Evolutionary conservation across 2,113 vertebrate species (phyloP), one percentile per base, ranked within the genome.

Genomic region (Brachypteracias leptosomus): DNA sequence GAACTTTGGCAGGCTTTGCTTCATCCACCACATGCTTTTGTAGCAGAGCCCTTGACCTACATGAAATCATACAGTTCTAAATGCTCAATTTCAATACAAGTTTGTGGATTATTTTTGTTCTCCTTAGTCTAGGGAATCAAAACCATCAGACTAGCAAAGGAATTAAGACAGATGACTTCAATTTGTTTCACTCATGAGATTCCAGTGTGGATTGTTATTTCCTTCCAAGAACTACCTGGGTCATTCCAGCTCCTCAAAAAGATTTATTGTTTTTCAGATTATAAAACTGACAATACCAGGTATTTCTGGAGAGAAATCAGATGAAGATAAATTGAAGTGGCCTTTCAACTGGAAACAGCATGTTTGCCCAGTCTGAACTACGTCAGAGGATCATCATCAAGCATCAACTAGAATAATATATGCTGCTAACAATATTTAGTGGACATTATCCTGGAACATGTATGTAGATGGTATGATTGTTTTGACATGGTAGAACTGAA

Each of bases 201-300:
- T 47, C 3, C n/a, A 73, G 1, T 24, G 13, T 76, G 31, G 9
- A 59, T 0, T 51, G 2, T 36, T 47, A 44, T 2, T 25, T 63
- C 10, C 7, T 75, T 47, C 8, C 19, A 54, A 22, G 16, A 76
- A 65, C 14, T 33, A 46, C 3, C 1, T 11, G 11, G 5, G 17
- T 13, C 19, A 62, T 42, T 47, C 26, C 31, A 67, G 35, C 9
- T 67, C 16, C 59, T 44, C 13, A 81, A 26, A 58, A 47, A 35
- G 3, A 28, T 11, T 28, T 24, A 31, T 13, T 35, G 3, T 28
- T 82, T 44, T 17, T 63, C 62, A 68, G 12, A 42, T 26, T 47
- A 59, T 1, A 66, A 2, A 78, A 28, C 0, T 12, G 7, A 54
- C 10, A 88, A 2, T 1, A 67, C 1, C 22, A 55, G 3, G 0